Conservation (phyloP, 2,113 vertebrate genomes). For the Callocephalon fimbriatum region DNA sequence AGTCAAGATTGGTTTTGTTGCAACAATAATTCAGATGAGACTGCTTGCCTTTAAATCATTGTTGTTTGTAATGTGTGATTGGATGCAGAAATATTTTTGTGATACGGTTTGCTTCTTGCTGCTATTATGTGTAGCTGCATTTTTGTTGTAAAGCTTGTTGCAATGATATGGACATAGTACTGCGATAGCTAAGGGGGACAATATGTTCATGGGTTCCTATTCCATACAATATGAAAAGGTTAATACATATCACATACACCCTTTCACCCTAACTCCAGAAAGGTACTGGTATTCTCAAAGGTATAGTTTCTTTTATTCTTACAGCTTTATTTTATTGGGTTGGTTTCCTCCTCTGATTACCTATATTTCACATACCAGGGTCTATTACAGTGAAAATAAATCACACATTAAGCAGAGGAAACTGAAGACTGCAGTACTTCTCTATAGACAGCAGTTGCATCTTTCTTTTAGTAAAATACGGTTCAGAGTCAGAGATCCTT, state of each 20-base stretch:
- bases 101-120: background rate
- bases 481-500: background rate
- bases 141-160: background rate
- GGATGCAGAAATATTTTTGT: background rate
- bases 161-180: background rate
- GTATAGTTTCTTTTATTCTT: background rate
- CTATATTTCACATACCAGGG: background rate
- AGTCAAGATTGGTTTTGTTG: background rate
- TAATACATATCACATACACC: background rate
- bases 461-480: background rate
- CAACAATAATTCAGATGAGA: background rate
- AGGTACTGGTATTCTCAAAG: background rate
- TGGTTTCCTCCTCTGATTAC: background rate
- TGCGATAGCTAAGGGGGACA: background rate
- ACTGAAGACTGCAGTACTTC: background rate
- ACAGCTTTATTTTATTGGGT: background rate
- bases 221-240: background rate
- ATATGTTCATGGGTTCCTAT: background rate
- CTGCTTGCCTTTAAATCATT: background rate
- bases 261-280: background rate
- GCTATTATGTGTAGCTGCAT: background rate
- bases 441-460: background rate
- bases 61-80: background rate
- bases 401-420: background rate
- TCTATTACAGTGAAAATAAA: background rate